These are phyloP conservation scores for Brachionus koreanus DNA, from an alignment of 1,140 invertebrate species.

Conservation along the genomic window DNA sequence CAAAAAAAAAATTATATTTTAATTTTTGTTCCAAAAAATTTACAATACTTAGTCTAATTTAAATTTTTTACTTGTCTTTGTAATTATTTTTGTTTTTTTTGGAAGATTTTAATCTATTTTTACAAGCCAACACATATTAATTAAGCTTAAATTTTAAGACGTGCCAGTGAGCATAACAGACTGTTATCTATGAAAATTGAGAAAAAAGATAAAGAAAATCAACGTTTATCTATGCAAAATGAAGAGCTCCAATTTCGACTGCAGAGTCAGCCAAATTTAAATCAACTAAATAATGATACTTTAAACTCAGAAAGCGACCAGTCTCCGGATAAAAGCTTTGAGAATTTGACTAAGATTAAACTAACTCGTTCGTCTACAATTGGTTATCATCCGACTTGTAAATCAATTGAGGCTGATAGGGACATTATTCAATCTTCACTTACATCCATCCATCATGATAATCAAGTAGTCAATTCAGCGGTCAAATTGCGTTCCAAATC, in stretches of 20 bases:
- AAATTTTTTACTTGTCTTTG: too few relatives aligned
- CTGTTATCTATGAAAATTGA: slow-evolving; percentile 6
- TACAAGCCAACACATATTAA: neutral
- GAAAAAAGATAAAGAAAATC: slow-evolving; percentile 43
- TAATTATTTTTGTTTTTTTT: too few relatives aligned
- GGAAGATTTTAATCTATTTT: neutral
- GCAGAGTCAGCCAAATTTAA: slow-evolving; percentile 35
- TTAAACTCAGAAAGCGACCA: neutral
- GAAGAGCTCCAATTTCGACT: slow-evolving; percentile 37
- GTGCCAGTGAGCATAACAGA: slow-evolving; percentile 9
- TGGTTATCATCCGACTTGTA: neutral
- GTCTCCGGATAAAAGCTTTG: neutral
- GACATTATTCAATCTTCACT: neutral
- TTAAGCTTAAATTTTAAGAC: neutral
- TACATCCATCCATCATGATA: neutral
- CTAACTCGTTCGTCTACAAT: neutral
- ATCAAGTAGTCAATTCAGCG: neutral
- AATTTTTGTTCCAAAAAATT: too few relatives aligned
- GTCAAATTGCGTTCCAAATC: slow-evolving; percentile 22
- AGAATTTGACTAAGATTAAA: neutral
- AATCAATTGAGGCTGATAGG: neutral
- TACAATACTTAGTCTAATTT: too few relatives aligned
- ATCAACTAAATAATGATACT: neutral
- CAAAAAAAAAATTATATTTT: too few relatives aligned
- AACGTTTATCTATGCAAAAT: slow-evolving; percentile 44